Evolutionary conservation across 2,113 vertebrate species (phyloP).

Genomic region (Ailuropoda melanoleuca): DNA sequence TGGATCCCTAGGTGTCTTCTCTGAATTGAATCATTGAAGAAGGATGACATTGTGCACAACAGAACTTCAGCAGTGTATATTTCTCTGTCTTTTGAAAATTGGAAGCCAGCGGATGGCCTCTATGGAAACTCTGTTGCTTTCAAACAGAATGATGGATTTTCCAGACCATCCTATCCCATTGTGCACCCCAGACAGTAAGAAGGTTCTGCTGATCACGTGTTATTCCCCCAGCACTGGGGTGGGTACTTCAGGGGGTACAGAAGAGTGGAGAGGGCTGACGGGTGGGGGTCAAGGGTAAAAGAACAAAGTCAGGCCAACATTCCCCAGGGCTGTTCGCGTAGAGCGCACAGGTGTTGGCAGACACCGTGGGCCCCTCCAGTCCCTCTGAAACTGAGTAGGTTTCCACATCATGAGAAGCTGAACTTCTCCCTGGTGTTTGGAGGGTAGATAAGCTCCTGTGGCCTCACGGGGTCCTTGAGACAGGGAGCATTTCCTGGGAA

Average conservation of each 20-base stretch:
- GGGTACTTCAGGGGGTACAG: background rate
- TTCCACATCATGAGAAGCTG: background rate
- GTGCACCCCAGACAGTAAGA: background rate
- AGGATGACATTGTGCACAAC: background rate
- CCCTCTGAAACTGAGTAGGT: background rate
- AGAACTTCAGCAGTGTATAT: slow-evolving; percentile 29
- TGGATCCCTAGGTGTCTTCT: background rate
- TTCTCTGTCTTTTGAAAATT: slow-evolving; percentile 58
- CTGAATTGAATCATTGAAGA: slow-evolving; percentile 32
- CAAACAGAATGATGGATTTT: slow-evolving; percentile 61
- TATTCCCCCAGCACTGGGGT: background rate
- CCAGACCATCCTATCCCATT: slow-evolving; percentile 31
- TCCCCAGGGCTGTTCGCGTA: background rate
- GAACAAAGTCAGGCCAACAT: background rate
- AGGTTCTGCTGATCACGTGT: background rate
- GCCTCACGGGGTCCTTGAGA: background rate
- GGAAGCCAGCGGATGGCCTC: slow-evolving; percentile 3
- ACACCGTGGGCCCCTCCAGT: background rate
- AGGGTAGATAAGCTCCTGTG: background rate
- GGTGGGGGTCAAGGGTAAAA: background rate
- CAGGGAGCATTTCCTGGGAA: background rate
- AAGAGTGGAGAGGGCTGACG: background rate
- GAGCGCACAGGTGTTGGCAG: background rate
- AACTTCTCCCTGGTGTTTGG: background rate
- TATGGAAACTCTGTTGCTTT: slow-evolving; percentile 32